Evolutionary conservation across 2,113 vertebrate genomes (phyloP).

Genomic region (Bufo gargarizans): DNA sequence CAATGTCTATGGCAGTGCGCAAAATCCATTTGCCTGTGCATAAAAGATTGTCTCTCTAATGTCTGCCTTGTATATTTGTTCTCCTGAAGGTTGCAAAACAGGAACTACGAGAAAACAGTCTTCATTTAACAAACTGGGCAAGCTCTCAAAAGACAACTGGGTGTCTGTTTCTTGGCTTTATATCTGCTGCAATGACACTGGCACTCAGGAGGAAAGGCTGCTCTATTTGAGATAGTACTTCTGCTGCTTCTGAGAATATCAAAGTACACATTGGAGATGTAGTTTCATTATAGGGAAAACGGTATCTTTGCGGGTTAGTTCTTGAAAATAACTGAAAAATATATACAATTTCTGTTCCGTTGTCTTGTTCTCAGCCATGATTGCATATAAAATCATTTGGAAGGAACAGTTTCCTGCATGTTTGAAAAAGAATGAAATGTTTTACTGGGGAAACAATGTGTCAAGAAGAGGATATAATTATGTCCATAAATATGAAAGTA

Average conservation of each 20-base stretch:
- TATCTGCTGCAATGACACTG: slow-evolving; percentile 53
- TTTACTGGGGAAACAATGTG: neutral
- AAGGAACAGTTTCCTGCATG: neutral
- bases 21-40: slow-evolving; percentile 57
- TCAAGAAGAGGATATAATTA: neutral
- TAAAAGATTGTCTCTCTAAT: slow-evolving; percentile 60
- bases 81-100: slow-evolving; percentile 58
- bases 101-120: slow-evolving; percentile 54
- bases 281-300: neutral
- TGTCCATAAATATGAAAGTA: neutral
- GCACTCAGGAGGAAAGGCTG: slow-evolving; percentile 40
- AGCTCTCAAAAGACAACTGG: slow-evolving; percentile 55
- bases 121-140: slow-evolving; percentile 59
- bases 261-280: slow-evolving; percentile 47
- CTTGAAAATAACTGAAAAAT: slow-evolving; percentile 33
- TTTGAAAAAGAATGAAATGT: neutral
- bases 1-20: slow-evolving; percentile 53
- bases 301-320: slow-evolving; percentile 9
- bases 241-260: slow-evolving; percentile 52
- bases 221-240: slow-evolving; percentile 48
- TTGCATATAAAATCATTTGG: neutral
- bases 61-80: slow-evolving; percentile 59
- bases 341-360: neutral
- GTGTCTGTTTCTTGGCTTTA: slow-evolving; percentile 57
- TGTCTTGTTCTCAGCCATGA: neutral